Conservation (phyloP, 2,797 vertebrate genomes). For the Neopelma chrysocephalum region DNA sequence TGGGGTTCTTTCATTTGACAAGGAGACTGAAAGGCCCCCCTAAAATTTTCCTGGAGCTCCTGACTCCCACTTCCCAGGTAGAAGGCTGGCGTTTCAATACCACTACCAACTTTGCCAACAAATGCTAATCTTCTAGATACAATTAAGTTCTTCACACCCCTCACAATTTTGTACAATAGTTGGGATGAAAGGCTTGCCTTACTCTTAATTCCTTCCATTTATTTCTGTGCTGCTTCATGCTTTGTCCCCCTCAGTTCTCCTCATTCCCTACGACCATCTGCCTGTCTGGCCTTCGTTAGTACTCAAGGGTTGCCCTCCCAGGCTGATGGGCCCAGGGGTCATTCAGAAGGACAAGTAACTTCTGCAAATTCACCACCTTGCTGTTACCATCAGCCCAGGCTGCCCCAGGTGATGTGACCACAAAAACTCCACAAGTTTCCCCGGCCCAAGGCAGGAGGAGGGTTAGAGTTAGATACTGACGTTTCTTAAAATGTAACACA, state of each 20-base stretch:
- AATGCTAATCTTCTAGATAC: neutral
- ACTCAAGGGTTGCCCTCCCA: neutral
- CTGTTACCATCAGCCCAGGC: neutral
- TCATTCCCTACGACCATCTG: neutral
- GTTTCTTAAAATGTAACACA: neutral
- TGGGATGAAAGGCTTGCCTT: neutral
- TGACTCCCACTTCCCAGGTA: neutral
- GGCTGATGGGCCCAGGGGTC: neutral
- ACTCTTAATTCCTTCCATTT: neutral
- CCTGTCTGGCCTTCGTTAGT: neutral
- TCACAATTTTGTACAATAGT: fast-evolving
- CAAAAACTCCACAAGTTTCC: neutral
- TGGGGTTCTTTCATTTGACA: neutral
- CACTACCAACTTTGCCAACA: neutral
- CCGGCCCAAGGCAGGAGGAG: neutral
- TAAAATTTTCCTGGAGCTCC: neutral
- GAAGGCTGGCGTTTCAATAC: neutral
- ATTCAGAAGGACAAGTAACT: neutral
- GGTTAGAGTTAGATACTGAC: fast-evolving
- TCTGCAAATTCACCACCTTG: neutral
- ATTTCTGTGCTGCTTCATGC: neutral
- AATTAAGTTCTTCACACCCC: neutral
- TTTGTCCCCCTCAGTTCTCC: neutral
- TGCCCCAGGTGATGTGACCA: neutral
- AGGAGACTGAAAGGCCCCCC: neutral